These are phyloP conservation scores for Carassius auratus DNA, from an alignment of 2,113 vertebrate species.

Conservation along the genomic window DNA sequence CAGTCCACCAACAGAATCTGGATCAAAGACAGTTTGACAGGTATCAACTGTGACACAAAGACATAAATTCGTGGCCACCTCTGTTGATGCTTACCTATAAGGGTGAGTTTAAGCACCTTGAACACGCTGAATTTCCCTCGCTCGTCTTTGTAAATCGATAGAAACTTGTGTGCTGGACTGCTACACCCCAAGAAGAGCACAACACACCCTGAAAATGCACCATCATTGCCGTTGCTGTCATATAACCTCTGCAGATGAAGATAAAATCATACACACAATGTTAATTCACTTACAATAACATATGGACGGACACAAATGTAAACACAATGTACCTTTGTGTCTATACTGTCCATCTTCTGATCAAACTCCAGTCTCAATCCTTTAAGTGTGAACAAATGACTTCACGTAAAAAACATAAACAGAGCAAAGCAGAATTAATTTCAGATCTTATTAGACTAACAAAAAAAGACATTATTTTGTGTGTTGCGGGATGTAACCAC, in stretches of 20 bases:
- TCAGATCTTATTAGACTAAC: not conserved
- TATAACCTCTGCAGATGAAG: constrained; percentile 71
- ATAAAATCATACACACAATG: not conserved
- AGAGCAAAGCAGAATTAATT: not conserved
- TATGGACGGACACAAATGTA: not conserved
- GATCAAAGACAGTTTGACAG: not conserved
- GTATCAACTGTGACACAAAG: not conserved
- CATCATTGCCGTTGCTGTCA: constrained; percentile 65
- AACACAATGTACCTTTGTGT: constrained; percentile 51
- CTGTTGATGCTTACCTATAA: constrained; percentile 78
- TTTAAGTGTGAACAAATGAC: constrained; percentile 7
- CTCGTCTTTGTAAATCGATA: constrained; percentile 80
- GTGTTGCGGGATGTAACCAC: not conserved
- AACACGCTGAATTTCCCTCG: constrained; percentile 82
- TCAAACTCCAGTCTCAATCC: constrained; percentile 14
- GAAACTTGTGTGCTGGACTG: constrained; percentile 75
- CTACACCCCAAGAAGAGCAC: constrained; percentile 88
- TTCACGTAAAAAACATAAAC: not conserved
- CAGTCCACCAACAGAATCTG: constrained; percentile 83
- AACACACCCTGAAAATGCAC: constrained; percentile 85
- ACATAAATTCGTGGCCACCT: not conserved
- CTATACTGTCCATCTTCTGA: constrained; percentile 56
- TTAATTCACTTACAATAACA: constrained; percentile 6
- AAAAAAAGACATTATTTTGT: not conserved
- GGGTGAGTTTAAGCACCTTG: constrained; percentile 84